Conservation (phyloP, 2,888 invertebrate species). For the Tipula helvola region DNA sequence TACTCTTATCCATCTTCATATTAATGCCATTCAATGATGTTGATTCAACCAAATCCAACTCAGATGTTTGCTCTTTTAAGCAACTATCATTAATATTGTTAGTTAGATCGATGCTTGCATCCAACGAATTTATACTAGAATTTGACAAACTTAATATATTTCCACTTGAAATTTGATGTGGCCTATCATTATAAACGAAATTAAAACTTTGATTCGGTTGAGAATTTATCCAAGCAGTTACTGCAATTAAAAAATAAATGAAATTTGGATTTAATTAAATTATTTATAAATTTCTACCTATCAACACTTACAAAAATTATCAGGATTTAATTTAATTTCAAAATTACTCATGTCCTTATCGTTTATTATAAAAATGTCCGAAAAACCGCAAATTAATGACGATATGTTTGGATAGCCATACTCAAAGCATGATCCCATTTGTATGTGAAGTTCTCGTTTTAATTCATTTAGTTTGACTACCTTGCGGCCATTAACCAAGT, state of each 20-base stretch:
- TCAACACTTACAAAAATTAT: constrained; percentile 26
- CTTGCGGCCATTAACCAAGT: constrained; percentile 23
- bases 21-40: background rate
- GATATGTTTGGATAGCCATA: constrained; percentile 32
- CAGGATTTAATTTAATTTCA: constrained; percentile 25
- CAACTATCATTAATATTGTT: background rate
- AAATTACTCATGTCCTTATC: constrained; percentile 28
- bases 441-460: constrained; percentile 25
- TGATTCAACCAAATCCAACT: background rate
- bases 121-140: background rate
- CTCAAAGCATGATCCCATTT: constrained; percentile 27
- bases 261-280: constrained; percentile 12
- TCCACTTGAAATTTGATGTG: background rate
- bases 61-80: background rate
- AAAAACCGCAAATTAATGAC: constrained; percentile 27
- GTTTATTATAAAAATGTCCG: constrained; percentile 28
- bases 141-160: background rate
- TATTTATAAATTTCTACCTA: constrained; percentile 11
- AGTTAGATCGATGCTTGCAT: background rate
- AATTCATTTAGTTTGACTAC: constrained; percentile 28
- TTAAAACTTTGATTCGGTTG: background rate
- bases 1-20: background rate
- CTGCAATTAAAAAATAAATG: background rate
- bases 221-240: background rate
- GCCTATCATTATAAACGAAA: background rate